Conservation (phyloP, 2,797 vertebrate species). For the Scleropages formosus region DNA sequence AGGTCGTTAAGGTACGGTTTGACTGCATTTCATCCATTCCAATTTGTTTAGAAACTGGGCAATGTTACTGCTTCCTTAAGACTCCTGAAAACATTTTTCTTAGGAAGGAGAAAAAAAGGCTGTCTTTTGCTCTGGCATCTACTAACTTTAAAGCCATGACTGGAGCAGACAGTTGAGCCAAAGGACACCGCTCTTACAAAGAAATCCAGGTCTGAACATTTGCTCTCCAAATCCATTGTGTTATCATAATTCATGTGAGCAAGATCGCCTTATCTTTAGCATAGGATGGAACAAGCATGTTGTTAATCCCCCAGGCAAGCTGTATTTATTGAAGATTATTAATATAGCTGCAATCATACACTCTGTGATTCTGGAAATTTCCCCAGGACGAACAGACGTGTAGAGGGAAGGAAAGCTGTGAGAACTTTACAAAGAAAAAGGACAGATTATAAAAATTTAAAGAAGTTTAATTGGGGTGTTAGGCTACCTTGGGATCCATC, state of each 20-base stretch:
- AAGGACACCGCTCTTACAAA: neutral
- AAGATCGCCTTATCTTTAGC: conserved; percentile 54
- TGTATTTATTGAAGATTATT: conserved; percentile 82
- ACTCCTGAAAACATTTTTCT: too few relatives aligned
- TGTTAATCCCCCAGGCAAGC: conserved; percentile 74
- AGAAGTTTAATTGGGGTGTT: too few relatives aligned
- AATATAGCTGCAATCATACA: conserved; percentile 73
- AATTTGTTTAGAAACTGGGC: too few relatives aligned
- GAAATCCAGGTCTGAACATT: conserved; percentile 49
- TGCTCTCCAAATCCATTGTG: conserved; percentile 42
- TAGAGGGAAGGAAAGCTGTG: neutral
- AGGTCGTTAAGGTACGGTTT: too few relatives aligned
- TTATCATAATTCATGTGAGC: conserved; percentile 67
- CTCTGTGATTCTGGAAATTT: conserved; percentile 75
- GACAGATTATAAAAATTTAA: too few relatives aligned
- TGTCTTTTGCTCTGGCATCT: neutral
- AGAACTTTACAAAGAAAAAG: too few relatives aligned
- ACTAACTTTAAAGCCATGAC: neutral
- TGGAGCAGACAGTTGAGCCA: too few relatives aligned
- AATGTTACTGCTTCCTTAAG: too few relatives aligned
- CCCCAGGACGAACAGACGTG: conserved; percentile 40
- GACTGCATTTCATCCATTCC: too few relatives aligned
- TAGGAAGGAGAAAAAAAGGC: neutral
- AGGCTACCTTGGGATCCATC: too few relatives aligned
- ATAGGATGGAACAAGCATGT: conserved; percentile 49